Evolutionary conservation across 2,888 invertebrate genomes (phyloP).

Genomic region (Emmelina monodactyla): DNA sequence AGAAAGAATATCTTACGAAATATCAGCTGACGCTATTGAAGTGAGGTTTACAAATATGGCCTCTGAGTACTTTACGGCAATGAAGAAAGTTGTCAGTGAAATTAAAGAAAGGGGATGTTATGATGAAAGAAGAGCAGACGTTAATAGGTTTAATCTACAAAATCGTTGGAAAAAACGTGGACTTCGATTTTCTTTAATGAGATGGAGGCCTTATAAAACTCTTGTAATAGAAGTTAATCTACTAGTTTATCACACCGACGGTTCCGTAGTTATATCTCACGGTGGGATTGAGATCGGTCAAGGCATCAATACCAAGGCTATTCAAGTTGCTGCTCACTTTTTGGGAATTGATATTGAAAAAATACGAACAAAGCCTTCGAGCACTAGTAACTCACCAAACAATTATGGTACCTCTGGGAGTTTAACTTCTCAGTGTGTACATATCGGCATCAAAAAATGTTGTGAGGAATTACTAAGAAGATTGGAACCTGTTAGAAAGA

Average conservation of each 20-base stretch:
- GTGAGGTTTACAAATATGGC: constrained; percentile 43
- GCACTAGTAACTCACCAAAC: constrained; percentile 60
- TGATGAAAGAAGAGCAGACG: constrained; percentile 35
- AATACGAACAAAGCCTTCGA: constrained; percentile 32
- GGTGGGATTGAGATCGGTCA: constrained; percentile 73
- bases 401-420: constrained; percentile 31
- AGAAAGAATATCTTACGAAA: constrained; percentile 68
- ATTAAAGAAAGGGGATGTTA: too few relatives aligned
- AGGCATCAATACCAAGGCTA: constrained; percentile 75
- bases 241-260: constrained; percentile 43
- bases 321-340: constrained; percentile 71
- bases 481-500: not conserved
- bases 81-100: too few relatives aligned
- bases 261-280: constrained; percentile 67
- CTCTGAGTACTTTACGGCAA: too few relatives aligned
- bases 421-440: not conserved
- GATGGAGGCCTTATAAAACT: constrained; percentile 12
- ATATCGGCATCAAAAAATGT: not conserved
- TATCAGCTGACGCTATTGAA: constrained; percentile 64
- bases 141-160: constrained; percentile 63
- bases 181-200: constrained; percentile 32
- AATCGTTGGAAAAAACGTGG: constrained; percentile 79
- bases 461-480: not conserved
- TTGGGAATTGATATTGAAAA: constrained; percentile 67
- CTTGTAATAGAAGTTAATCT: constrained; percentile 13